Base-by-base conservation (phyloP, 64 coral and sea anemone species). In the Cladopsammia gracilis region DNA sequence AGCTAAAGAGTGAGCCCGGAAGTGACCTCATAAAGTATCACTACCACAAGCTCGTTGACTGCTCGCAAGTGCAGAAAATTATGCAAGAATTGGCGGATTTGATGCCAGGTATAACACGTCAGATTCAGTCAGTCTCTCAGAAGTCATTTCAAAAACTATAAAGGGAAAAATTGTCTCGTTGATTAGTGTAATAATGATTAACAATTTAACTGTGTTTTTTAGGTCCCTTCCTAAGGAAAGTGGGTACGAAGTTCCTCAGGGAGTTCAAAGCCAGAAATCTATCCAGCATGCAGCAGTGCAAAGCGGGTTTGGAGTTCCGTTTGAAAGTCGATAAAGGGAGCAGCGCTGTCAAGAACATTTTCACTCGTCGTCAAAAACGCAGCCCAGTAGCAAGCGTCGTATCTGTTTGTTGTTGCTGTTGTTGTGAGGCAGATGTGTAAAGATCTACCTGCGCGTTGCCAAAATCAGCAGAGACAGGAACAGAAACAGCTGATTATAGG, bases 21-120 rank as follows among this genome's bases (percentile, higher is more conserved):
- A 73, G 25, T 10, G 34, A 15, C 48, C 0, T 88, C n/a, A n/a
- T n/a, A n/a, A n/a, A n/a, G 7, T 25, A 65, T 75, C 22, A 12
- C 11, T 70, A 79, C 62, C 70, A 79, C 88, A 90, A 80, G 75
- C 19, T 20, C 54, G 88, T 78, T 18, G 9, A 25, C 76, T 58
- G 53, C 23, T 56, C 49, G 0, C 20, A n/a, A 0, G 0, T 25
- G 49, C 76, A 10, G 10, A 23, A 78, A 11, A 25, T 58, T 24
- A 7, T 11, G 19, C 73, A 52, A 52, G 73, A 76, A 51, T n/a
- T 76, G 46, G 16, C 53, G 3, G 52, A 15, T 50, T 52, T 76
- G 15, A 6, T 76, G 47, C 42, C 73, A 22, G 73, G 73, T 34
- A 34, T 34, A 34, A 34, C 34, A 34, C 34, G 34, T 34, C 34